These are phyloP conservation scores for Rhynchonycteris naso DNA, from an alignment of 2,797 vertebrate species.

Conservation along the genomic window DNA sequence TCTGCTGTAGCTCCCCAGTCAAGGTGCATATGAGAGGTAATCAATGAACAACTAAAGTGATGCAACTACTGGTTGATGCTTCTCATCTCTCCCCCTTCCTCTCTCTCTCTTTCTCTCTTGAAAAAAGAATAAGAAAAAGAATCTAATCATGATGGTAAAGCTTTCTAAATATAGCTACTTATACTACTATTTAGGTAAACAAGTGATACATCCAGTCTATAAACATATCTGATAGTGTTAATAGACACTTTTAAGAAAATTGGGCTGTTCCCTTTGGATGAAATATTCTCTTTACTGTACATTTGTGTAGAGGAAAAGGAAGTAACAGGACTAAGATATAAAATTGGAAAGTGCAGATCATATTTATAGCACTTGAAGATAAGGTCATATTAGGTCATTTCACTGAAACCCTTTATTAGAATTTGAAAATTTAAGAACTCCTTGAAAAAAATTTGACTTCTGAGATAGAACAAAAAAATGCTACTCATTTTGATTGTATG, in stretches of 20 bases:
- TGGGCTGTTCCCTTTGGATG: background rate
- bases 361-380: background rate
- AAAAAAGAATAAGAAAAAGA: background rate
- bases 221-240: slow-evolving; percentile 22
- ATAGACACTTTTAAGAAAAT: slow-evolving; percentile 31
- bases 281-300: background rate
- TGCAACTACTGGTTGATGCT: no score
- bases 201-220: background rate
- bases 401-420: slow-evolving; percentile 7
- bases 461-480: slow-evolving; percentile 32
- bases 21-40: no score
- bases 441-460: slow-evolving; percentile 41
- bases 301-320: background rate
- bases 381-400: background rate
- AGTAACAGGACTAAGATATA: background rate
- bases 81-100: no score
- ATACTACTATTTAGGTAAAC: slow-evolving; percentile 54
- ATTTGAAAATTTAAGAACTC: slow-evolving; percentile 24
- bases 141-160: background rate
- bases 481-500: background rate
- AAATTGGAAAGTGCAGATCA: background rate
- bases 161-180: slow-evolving; percentile 50
- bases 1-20: no score
- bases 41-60: no score
- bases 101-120: no score